Base-by-base conservation (phyloP, 2,113 vertebrate species). In the Corydoras maculifer region DNA sequence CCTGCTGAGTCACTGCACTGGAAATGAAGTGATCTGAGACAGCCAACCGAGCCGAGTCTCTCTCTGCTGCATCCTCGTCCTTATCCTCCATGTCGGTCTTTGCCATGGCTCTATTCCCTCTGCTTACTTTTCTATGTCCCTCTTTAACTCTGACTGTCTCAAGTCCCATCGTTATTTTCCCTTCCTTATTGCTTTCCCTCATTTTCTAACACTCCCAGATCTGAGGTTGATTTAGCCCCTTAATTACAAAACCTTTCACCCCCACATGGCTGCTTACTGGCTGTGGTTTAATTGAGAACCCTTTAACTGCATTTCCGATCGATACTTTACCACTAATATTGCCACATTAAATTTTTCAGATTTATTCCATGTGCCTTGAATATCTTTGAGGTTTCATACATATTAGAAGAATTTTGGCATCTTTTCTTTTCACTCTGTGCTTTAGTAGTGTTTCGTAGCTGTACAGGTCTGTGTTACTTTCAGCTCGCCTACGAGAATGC, bases 1-100 rank as follows among this genome's bases (percentile, higher is more conserved):
- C 32, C 60, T 75, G 72, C 72, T 78, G 76, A 78, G 72, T 68
- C 72, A 72, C 54, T 62, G 51, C 35, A 60, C 65, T 62, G 60
- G 11, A 67, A 67, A 43, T 43, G 35, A 5, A 69, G 69, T 67
- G 59, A 55, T 53, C 43, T 30, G 8, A 68, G 25, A 55, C 51
- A 60, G 30, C 55, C n/a, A 15, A 57, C 18, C 18, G 18, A 25
- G 18, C 18, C 18, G 18, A 25, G 54, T 50, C 14, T 30, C 59
- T 15, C 50, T 12, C 14, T 66, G 14, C 63, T 14, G 55, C 32
- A 4, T 75, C 49, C 11, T 58, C 32, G 6, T 75, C 49, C 11
- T 58, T 13, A 43, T 60, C 48, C 8, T 68, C 53, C 60, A 69
- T 31, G n/a, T 73, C 31, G 3, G 25, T 50, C 10, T 65, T 70